Conservation (phyloP, 37 sponge, comb jelly and placozoan species). For the Bolinopsis microptera region DNA sequence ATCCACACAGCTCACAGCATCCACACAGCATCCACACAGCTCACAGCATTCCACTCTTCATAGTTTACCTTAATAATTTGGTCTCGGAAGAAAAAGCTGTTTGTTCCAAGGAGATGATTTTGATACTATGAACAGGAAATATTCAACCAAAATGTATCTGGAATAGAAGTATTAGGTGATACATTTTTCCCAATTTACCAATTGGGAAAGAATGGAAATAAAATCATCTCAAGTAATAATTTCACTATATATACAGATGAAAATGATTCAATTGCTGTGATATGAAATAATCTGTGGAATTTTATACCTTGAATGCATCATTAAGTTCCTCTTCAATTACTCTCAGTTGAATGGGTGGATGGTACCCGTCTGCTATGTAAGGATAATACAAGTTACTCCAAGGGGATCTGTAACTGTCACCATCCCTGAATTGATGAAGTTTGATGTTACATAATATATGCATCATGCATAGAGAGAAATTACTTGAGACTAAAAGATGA, state of each 20-base stretch:
- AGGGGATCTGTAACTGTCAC: slow-evolving; percentile 56
- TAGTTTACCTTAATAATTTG: neutral
- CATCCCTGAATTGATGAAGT: slow-evolving; percentile 15
- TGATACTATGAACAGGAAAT: neutral
- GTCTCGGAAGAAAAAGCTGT: neutral
- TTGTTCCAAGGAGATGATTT: neutral
- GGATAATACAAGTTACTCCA: slow-evolving; percentile 54
- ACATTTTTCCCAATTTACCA: too few relatives aligned
- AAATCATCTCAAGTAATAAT: too few relatives aligned
- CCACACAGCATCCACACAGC: too few relatives aligned
- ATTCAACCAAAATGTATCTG: neutral
- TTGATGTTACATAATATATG: neutral
- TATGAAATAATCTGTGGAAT: too few relatives aligned
- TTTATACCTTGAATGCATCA: slow-evolving; percentile 39
- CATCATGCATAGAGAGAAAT: neutral
- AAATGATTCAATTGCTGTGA: too few relatives aligned
- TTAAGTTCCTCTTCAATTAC: slow-evolving; percentile 37
- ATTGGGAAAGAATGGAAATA: too few relatives aligned
- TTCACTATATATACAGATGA: too few relatives aligned
- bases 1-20: too few relatives aligned
- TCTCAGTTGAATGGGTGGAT: slow-evolving; percentile 49
- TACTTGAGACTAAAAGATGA: too few relatives aligned
- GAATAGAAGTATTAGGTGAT: neutral
- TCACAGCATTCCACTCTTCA: neutral
- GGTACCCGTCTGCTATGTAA: slow-evolving; percentile 4